phyloP scores from a whole-genome alignment of 2,888 invertebrate genomes.

The Listrodromus nycthemerus region DNA sequence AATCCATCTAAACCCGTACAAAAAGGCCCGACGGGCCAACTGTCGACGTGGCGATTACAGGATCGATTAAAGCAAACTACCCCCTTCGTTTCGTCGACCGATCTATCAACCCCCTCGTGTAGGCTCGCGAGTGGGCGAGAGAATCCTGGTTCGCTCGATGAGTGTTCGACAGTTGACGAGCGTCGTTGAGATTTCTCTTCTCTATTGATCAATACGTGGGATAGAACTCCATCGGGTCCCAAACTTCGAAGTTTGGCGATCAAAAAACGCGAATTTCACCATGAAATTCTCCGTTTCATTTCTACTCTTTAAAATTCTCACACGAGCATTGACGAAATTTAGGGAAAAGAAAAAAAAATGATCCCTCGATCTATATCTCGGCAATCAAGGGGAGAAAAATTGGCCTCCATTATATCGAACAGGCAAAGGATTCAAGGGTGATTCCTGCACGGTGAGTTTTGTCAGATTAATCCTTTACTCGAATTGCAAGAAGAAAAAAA shows the following conservation, averaged over 20 bases:
- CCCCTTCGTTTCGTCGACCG: conserved; percentile 83
- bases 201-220: not conserved
- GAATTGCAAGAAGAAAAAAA: conserved; percentile 74
- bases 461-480: conserved; percentile 81
- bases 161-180: conserved; percentile 31
- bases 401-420: conserved; percentile 56
- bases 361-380: conserved; percentile 36
- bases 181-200: conserved; percentile 55
- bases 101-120: conserved; percentile 82
- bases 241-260: not conserved
- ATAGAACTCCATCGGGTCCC: not conserved
- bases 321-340: conserved; percentile 19
- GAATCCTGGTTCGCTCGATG: conserved; percentile 12
- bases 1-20: conserved; percentile 84
- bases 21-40: conserved; percentile 83
- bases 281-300: not conserved
- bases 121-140: conserved; percentile 68
- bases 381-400: conserved; percentile 52
- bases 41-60: conserved; percentile 84
- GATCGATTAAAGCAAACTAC: conserved; percentile 84
- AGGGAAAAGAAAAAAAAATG: conserved; percentile 6
- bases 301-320: not conserved
- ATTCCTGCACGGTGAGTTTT: conserved; percentile 50
- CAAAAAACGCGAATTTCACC: conserved; percentile 1
- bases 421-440: conserved; percentile 43